These are phyloP conservation scores for Dilophus febrilis DNA, from an alignment of 2,888 invertebrate genomes.

Conservation along the genomic window DNA sequence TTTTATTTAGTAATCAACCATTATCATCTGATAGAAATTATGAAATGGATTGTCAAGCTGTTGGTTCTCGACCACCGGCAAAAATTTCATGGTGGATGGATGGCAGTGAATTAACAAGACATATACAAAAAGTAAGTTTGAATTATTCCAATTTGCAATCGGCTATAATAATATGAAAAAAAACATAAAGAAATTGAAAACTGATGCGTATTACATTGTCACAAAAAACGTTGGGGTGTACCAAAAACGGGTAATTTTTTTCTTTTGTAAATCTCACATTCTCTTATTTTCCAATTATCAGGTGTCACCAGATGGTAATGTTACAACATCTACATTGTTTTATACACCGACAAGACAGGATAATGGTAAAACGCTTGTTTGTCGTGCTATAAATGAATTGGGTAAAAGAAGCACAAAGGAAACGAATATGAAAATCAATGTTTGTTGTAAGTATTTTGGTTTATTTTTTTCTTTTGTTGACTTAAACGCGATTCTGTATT, in stretches of 20 bases:
- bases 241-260: background rate
- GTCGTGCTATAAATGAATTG: conserved; percentile 62
- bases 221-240: no score
- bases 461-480: conserved; percentile 1
- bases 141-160: background rate
- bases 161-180: background rate
- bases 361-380: conserved; percentile 61
- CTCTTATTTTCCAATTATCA: conserved; percentile 31
- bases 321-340: conserved; percentile 56
- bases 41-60: conserved; percentile 64
- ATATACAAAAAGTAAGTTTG: background rate
- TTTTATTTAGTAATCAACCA: conserved; percentile 63
- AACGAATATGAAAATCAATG: conserved; percentile 63
- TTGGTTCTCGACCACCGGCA: conserved; percentile 73
- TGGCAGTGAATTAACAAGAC: conserved; percentile 39
- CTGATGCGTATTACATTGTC: no score
- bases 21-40: conserved; percentile 68
- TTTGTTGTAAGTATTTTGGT: conserved; percentile 59
- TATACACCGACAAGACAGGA: conserved; percentile 62
- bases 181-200: background rate
- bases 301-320: conserved; percentile 67
- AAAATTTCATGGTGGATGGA: conserved; percentile 76
- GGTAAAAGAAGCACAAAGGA: conserved; percentile 57
- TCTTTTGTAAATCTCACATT: conserved; percentile 2
- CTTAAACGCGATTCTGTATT: no score